Percentiles rank a stretch among this genome's conserved stretches.
These are phyloP conservation scores for Actinia equina DNA, from an alignment of 64 coral and sea anemone species.

Conservation along the genomic window DNA sequence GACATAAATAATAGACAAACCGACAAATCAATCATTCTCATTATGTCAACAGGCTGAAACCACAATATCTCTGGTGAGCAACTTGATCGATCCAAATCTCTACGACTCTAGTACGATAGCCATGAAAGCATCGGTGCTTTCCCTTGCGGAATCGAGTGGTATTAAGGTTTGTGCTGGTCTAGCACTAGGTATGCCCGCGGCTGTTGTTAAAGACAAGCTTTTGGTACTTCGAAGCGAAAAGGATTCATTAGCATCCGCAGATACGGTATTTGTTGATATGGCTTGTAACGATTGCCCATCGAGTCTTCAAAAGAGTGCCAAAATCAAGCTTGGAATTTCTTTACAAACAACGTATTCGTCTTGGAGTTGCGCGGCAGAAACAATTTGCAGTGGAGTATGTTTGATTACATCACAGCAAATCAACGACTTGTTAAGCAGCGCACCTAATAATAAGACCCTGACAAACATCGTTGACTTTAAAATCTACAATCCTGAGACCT, in stretches of 20 bases:
- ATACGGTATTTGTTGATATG: constrained; percentile 35
- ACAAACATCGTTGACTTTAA: constrained; percentile 62
- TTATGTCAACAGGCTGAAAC: constrained; percentile 53
- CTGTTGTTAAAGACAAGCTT: constrained; percentile 49
- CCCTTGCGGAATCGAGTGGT: constrained; percentile 41
- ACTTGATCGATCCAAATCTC: constrained; percentile 42
- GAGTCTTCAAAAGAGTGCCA: constrained; percentile 24
- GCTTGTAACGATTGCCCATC: constrained; percentile 57
- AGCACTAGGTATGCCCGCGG: constrained; percentile 39
- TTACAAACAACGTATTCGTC: constrained; percentile 51
- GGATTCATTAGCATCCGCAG: constrained; percentile 46
- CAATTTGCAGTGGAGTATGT: constrained; percentile 65
- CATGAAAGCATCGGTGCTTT: constrained; percentile 41
- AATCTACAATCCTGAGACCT: constrained; percentile 75
- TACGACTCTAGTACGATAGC: constrained; percentile 57
- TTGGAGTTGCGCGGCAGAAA: constrained; percentile 53
- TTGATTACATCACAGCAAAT: constrained; percentile 55
- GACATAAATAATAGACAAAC: too few relatives aligned
- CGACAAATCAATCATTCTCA: not conserved
- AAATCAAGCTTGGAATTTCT: constrained; percentile 38
- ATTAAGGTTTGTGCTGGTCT: constrained; percentile 49
- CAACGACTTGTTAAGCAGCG: constrained; percentile 45
- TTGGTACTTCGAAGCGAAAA: constrained; percentile 59
- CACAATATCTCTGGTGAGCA: constrained; percentile 34
- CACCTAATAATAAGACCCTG: constrained; percentile 26